These are phyloP conservation scores for Resseliella maxima DNA, from an alignment of 2,888 invertebrate genomes.

Conservation along the genomic window DNA sequence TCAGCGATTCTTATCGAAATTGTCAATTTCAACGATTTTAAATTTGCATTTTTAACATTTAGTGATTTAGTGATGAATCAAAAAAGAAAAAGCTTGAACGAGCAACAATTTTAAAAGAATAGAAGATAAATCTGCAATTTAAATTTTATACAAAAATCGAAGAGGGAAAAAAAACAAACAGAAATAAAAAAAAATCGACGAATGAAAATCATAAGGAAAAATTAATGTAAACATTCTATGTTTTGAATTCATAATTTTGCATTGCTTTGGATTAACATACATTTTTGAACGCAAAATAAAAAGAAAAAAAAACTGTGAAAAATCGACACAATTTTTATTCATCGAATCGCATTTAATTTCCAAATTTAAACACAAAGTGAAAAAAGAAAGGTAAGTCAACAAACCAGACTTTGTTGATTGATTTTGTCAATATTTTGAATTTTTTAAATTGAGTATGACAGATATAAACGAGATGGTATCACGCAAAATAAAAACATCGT, in stretches of 20 bases:
- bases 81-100: neutral
- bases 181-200: neutral
- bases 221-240: neutral
- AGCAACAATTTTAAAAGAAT: neutral
- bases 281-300: neutral
- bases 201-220: neutral
- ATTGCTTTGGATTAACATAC: constrained; percentile 2
- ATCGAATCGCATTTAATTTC: neutral
- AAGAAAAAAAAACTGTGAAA: neutral
- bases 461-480: too few species aligned
- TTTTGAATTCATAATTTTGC: neutral
- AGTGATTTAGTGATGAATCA: too few species aligned
- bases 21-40: too few species aligned
- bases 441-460: too few species aligned
- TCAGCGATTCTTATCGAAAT: too few species aligned
- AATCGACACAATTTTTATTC: neutral
- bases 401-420: neutral
- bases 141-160: neutral
- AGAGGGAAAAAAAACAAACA: neutral
- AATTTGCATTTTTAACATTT: too few species aligned
- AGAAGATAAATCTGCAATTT: constrained; percentile 2
- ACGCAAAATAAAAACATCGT: too few species aligned
- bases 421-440: too few species aligned
- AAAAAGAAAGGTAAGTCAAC: constrained; percentile 31
- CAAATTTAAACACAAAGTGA: neutral